These are phyloP conservation scores for Drosophila pseudotakahashii DNA, from an alignment of 2,888 invertebrate species.

Conservation along the genomic window DNA sequence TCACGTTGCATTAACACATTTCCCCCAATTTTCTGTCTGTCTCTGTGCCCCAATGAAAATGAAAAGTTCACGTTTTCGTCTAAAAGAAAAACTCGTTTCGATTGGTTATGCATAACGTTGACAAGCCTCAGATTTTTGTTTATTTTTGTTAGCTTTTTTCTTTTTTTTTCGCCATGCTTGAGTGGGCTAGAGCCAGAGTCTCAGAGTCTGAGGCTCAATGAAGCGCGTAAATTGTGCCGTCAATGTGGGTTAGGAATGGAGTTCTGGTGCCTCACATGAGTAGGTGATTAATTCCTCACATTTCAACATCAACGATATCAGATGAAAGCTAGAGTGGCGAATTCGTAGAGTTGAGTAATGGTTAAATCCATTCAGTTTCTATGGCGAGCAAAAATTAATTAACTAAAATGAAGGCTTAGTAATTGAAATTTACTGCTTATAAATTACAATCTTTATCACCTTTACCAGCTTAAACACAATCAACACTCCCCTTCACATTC, in stretches of 20 bases:
- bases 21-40: constrained; percentile 54
- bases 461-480: not conserved
- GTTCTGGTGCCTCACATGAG: constrained; percentile 7
- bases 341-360: constrained; percentile 18
- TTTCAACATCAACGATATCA: constrained; percentile 1
- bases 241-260: constrained; percentile 28
- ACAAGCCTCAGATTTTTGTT: constrained; percentile 34
- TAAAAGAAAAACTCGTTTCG: constrained; percentile 58
- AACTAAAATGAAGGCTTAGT: constrained; percentile 6
- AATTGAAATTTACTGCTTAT: constrained; percentile 1
- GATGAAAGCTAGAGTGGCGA: not conserved
- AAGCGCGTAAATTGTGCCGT: constrained; percentile 53
- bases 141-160: not conserved
- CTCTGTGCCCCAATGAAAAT: constrained; percentile 49
- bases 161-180: constrained; percentile 20
- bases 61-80: constrained; percentile 53
- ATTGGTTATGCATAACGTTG: constrained; percentile 35
- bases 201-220: no score
- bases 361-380: constrained; percentile 49
- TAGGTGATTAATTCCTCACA: constrained; percentile 26
- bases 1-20: constrained; percentile 77
- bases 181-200: constrained; percentile 19
- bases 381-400: constrained; percentile 49
- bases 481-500: constrained; percentile 11
- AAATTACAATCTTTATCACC: constrained; percentile 30